A percentile compares a stretch with the other conserved stretches of the same genome.
These are phyloP conservation scores for Micrastur ruficollis DNA, from an alignment of 2,797 vertebrate species.

Conservation along the genomic window DNA sequence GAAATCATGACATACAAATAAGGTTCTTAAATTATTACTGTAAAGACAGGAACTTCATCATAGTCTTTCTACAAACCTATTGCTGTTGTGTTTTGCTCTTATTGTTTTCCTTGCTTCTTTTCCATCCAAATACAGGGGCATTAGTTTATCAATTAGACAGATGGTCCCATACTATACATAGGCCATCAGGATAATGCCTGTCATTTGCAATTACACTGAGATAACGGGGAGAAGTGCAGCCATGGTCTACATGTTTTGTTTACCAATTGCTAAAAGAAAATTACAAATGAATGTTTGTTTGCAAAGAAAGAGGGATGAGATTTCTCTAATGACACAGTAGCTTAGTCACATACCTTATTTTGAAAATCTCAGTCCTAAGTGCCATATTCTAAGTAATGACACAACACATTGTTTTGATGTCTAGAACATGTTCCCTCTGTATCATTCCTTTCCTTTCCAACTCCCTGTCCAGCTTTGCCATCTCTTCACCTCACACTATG, in stretches of 20 bases:
- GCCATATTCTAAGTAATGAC: neutral
- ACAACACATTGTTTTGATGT: neutral
- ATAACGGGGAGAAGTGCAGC: neutral
- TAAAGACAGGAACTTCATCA: neutral
- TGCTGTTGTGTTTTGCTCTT: neutral
- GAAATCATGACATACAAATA: neutral
- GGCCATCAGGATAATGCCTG: neutral
- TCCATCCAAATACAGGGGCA: neutral
- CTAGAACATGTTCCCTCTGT: neutral
- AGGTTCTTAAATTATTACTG: neutral
- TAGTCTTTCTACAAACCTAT: neutral
- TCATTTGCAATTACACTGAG: neutral
- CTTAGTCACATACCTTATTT: neutral
- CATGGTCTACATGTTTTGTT: neutral
- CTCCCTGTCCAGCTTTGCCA: neutral
- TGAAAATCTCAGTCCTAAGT: neutral
- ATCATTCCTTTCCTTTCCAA: neutral
- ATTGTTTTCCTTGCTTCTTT: neutral
- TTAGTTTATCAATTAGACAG: neutral
- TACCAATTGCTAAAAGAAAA: neutral
- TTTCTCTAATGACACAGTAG: neutral
- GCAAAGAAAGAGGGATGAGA: neutral
- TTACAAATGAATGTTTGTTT: neutral
- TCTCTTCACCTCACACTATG: neutral
- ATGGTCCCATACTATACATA: neutral